Evolutionary conservation across 2,113 vertebrate genomes (phyloP).

Genomic region (Laticauda laticaudata): DNA sequence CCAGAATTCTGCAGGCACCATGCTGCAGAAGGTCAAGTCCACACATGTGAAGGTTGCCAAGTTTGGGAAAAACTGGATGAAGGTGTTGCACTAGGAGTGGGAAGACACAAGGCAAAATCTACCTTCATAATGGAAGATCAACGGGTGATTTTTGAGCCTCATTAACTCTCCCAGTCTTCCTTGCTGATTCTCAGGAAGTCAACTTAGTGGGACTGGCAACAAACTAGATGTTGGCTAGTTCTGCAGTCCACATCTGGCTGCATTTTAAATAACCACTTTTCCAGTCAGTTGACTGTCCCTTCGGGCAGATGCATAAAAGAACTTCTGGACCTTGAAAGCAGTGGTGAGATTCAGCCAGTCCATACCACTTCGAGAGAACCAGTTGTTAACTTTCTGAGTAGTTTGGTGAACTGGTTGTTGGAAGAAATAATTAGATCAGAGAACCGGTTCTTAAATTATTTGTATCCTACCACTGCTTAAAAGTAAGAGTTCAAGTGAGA

Average conservation of each 20-base stretch:
- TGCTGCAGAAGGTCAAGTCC: neutral
- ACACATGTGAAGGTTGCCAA: neutral
- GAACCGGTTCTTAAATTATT: no score
- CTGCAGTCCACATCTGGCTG: constrained; percentile 12
- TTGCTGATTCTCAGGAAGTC: neutral
- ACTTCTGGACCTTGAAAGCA: neutral
- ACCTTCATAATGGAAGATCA: neutral
- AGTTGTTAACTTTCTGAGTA: no score
- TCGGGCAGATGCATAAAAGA: fast-evolving
- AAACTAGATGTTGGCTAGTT: neutral
- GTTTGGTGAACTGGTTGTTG: no score
- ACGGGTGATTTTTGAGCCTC: neutral
- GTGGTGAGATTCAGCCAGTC: no score
- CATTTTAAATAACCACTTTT: neutral
- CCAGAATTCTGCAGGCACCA: neutral
- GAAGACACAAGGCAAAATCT: neutral
- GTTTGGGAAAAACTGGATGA: neutral
- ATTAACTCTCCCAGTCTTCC: neutral
- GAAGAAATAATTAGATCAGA: no score
- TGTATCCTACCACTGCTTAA: no score
- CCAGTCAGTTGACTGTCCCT: neutral
- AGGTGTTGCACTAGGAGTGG: neutral
- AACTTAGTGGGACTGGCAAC: neutral
- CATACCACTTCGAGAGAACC: no score
- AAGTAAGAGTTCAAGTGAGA: no score